These are phyloP conservation scores for Phorcus lineatus DNA, from an alignment of 2,888 invertebrate genomes.

Conservation along the genomic window DNA sequence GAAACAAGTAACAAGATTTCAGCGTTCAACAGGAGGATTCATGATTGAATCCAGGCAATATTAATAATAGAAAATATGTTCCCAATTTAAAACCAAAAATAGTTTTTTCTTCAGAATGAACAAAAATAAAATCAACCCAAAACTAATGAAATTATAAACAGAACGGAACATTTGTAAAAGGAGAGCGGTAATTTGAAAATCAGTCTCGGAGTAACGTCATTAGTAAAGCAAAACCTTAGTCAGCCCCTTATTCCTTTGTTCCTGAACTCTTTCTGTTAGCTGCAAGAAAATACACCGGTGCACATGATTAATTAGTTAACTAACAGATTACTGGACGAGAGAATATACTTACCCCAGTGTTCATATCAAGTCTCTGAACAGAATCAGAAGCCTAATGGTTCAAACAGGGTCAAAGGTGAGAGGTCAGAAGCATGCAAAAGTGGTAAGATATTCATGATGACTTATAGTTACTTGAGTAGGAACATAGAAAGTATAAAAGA, in stretches of 20 bases:
- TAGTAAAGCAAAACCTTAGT: background rate
- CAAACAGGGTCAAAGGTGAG: background rate
- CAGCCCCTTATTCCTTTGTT: conserved; percentile 56
- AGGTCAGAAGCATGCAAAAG: background rate
- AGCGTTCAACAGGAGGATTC: too few species aligned
- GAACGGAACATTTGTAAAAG: too few species aligned
- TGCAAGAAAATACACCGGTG: conserved; percentile 46
- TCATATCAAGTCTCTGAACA: conserved; percentile 24
- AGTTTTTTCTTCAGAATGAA: background rate
- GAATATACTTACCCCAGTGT: conserved; percentile 7
- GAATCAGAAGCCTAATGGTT: conserved; percentile 1
- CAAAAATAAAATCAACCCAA: background rate
- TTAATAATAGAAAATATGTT: too few species aligned
- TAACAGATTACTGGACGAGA: background rate
- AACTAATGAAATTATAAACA: too few species aligned
- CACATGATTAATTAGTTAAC: background rate
- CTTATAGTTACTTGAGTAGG: too few species aligned
- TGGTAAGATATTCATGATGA: too few species aligned
- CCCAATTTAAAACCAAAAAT: background rate
- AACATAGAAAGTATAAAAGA: too few species aligned
- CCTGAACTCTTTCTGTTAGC: conserved; percentile 63
- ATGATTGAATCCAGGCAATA: too few species aligned
- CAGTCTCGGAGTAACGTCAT: background rate
- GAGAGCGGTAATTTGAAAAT: background rate
- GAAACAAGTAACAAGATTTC: background rate